Evolutionary conservation across 53 echinoderm and acorn worm genomes (phyloP).

Genomic region (Echinarachnius parma): DNA sequence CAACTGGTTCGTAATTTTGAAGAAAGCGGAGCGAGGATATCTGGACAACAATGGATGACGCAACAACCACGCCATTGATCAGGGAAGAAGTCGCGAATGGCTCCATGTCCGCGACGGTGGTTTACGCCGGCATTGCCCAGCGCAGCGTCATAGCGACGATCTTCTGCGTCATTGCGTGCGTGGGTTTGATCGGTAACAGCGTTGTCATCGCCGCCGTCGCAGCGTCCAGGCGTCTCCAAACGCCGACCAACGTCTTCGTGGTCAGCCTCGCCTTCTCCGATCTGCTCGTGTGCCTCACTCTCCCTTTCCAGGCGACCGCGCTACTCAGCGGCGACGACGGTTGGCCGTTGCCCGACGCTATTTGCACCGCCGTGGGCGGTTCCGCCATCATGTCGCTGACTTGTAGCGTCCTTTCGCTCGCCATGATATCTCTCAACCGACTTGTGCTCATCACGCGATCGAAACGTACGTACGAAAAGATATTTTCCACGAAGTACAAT

Average conservation of each 20-base stretch:
- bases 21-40: too few species aligned
- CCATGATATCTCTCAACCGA: slow-evolving; percentile 16
- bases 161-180: slow-evolving; percentile 28
- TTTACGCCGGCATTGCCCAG: slow-evolving; percentile 9
- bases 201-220: slow-evolving; percentile 27
- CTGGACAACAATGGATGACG: too few species aligned
- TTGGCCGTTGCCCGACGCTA: slow-evolving; percentile 8
- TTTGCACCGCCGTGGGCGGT: slow-evolving; percentile 20
- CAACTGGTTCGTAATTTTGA: too few species aligned
- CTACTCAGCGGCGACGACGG: slow-evolving; percentile 7
- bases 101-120: too few species aligned
- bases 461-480: slow-evolving; percentile 5
- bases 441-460: slow-evolving; percentile 22
- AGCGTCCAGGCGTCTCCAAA: slow-evolving; percentile 28
- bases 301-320: slow-evolving; percentile 29
- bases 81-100: too few species aligned
- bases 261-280: slow-evolving; percentile 28
- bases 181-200: slow-evolving; percentile 14
- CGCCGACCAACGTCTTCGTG: slow-evolving; percentile 9
- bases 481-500: slow-evolving; percentile 10
- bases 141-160: slow-evolving; percentile 5
- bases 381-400: slow-evolving; percentile 2
- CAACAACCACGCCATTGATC: too few species aligned
- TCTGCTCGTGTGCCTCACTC: slow-evolving; percentile 11
- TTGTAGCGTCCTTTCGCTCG: slow-evolving; percentile 7